Conservation (phyloP, 1,140 invertebrate species). For the Temnothorax curvispinosus region DNA sequence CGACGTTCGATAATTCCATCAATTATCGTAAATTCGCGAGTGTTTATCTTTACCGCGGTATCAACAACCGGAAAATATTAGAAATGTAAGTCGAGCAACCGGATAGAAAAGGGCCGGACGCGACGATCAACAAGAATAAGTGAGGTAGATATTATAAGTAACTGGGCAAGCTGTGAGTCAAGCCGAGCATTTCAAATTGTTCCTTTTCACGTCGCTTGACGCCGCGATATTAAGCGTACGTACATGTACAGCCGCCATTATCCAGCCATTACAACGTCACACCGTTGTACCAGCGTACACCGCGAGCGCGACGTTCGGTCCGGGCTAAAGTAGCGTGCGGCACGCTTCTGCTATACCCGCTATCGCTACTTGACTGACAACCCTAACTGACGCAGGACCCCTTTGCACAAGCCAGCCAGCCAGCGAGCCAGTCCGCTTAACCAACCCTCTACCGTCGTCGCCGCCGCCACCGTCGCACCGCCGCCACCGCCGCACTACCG, state of each 20-base stretch:
- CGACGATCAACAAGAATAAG: background rate
- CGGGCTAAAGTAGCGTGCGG: conserved; percentile 74
- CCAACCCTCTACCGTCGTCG: background rate
- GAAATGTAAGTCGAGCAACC: background rate
- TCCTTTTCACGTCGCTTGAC: conserved; percentile 70
- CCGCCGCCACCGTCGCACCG: too few relatives aligned
- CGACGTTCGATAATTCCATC: background rate
- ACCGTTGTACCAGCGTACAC: conserved; percentile 67
- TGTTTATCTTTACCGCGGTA: background rate
- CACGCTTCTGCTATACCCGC: conserved; percentile 71
- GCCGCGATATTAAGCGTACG: conserved; percentile 71
- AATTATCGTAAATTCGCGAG: background rate
- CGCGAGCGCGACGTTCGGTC: conserved; percentile 52
- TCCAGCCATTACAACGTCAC: conserved; percentile 77
- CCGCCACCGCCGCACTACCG: background rate
- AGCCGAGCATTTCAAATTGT: conserved; percentile 66
- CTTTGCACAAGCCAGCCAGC: conserved; percentile 34
- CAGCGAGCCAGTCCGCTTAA: conserved; percentile 29
- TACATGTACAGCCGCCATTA: conserved; percentile 74
- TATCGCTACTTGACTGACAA: conserved; percentile 78
- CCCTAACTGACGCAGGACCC: conserved; percentile 67
- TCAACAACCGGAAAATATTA: conserved; percentile 1
- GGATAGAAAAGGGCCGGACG: background rate
- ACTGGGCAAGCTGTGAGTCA: conserved; percentile 42
- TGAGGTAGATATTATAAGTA: background rate